Evolutionary conservation across 2,797 vertebrate species (phyloP).

Genomic region (Falco naumanni): DNA sequence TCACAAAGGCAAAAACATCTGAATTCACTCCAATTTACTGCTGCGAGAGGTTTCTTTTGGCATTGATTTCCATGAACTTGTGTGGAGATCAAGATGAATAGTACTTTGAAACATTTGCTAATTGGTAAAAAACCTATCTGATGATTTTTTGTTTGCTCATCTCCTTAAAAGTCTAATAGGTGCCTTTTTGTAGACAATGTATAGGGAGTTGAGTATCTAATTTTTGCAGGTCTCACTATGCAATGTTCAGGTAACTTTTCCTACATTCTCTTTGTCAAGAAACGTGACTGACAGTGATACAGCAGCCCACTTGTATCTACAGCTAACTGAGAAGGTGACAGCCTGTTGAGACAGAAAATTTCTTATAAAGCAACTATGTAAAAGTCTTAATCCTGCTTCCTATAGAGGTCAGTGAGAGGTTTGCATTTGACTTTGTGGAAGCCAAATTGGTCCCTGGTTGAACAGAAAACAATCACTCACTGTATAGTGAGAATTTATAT

Average conservation of each 20-base stretch:
- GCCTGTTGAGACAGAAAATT: background rate
- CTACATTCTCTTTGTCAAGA: background rate
- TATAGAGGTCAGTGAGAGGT: background rate
- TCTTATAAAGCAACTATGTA: conserved; percentile 9
- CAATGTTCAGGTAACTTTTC: background rate
- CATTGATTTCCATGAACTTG: background rate
- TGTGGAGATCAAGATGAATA: background rate
- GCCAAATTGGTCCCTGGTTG: background rate
- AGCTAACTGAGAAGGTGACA: conserved; percentile 14
- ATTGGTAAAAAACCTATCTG: background rate
- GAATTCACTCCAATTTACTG: background rate
- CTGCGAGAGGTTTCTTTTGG: background rate
- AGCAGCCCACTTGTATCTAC: background rate
- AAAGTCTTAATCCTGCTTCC: conserved; percentile 41
- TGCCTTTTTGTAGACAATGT: background rate
- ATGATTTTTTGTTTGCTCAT: background rate
- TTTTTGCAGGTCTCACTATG: background rate
- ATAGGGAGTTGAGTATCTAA: background rate
- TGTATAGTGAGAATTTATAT: conserved; percentile 36
- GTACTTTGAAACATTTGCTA: background rate
- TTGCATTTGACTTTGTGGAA: conserved; percentile 22
- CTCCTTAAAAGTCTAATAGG: background rate
- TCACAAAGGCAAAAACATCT: background rate
- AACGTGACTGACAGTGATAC: background rate
- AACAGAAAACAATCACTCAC: conserved; percentile 37